Evolutionary conservation across 2,888 invertebrate species (phyloP), one percentile per base, ranked within the genome.

Genomic region (Epirrhoe tristata): DNA sequence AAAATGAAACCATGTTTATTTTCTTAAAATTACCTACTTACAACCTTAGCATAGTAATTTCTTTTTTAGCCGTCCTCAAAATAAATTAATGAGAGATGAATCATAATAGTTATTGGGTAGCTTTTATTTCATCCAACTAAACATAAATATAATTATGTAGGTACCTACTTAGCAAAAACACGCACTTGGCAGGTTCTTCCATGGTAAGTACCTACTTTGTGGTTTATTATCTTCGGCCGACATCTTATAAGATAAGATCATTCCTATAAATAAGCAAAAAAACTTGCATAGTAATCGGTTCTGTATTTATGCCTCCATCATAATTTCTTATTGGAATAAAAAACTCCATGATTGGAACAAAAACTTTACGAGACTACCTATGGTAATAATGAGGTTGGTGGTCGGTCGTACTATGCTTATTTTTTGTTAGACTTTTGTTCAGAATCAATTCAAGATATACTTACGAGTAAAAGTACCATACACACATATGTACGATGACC

Each of bases 1-100:
- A 66, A 59, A 66, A 64, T 4, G 10, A 36, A 36, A 36, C 3
- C 0, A 8, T 39, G 36, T 2, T 36, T 6, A 7, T 36, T 36
- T 36, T 6, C 36, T 36, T 8, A 7, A 36, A 36, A 36, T 36
- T n/a, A n/a, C n/a, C n/a, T n/a, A n/a, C n/a, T n/a, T n/a, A 24
- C 24, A 24, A 24, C 24, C 1, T 24, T 24, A 24, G 24, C 24
- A 24, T 24, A 5, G 34, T 4, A 34, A 4, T 34, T 34, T 6
- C 5, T 34, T 34, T 34, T 34, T 34, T 34, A 34, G 24, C 24
- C 24, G 24, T 24, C 1, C 24, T 24, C 3, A 24, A n/a, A n/a
- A n/a, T n/a, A n/a, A n/a, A n/a, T n/a, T n/a, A n/a, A n/a, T n/a
- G n/a, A n/a, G n/a, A n/a, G n/a, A 2, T 24, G 1, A 24, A 24